Percentiles rank a stretch among this genome's conserved stretches.
phyloP scores from a whole-genome alignment of 1,140 invertebrate genomes.

The Aphaenogaster rudis region DNA sequence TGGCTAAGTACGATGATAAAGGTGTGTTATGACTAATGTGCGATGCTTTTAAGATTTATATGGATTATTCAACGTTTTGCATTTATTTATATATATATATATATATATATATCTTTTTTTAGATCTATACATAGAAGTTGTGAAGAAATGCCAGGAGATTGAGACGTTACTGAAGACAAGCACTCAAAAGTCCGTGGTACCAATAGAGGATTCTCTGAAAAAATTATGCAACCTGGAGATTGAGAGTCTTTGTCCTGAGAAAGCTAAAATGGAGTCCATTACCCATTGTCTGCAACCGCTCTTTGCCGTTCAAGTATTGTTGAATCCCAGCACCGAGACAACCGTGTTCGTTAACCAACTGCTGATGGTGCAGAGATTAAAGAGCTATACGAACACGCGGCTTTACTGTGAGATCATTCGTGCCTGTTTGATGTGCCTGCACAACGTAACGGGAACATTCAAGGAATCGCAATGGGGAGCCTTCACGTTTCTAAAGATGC shows the following conservation, averaged over 20 bases:
- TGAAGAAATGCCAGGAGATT: slow-evolving; percentile 92
- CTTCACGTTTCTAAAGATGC: slow-evolving; percentile 97
- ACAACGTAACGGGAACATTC: slow-evolving; percentile 91
- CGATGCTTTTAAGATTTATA: slow-evolving; percentile 11
- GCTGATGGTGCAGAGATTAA: slow-evolving; percentile 93
- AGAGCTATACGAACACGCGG: slow-evolving; percentile 90
- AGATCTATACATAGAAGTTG: slow-evolving; percentile 90
- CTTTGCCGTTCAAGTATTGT: slow-evolving; percentile 91
- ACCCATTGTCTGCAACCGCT: slow-evolving; percentile 92
- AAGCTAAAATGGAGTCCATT: slow-evolving; percentile 89
- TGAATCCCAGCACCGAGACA: slow-evolving; percentile 93
- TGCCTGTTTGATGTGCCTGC: slow-evolving; percentile 95
- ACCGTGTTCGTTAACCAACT: slow-evolving; percentile 93
- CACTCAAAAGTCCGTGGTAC: slow-evolving; percentile 87
- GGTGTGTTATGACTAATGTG: slow-evolving; percentile 76
- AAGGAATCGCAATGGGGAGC: slow-evolving; percentile 97
- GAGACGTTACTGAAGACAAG: slow-evolving; percentile 89
- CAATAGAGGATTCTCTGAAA: slow-evolving; percentile 89
- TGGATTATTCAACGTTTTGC: slow-evolving; percentile 49
- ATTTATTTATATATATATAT: slow-evolving; percentile 42
- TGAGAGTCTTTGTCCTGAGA: slow-evolving; percentile 86
- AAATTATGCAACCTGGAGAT: slow-evolving; percentile 89
- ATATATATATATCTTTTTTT: slow-evolving; percentile 72
- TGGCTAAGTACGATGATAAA: slow-evolving; percentile 92
- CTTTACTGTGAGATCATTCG: slow-evolving; percentile 96